Evolutionary conservation across 2,113 vertebrate genomes (phyloP), one percentile per base, ranked within the genome.

Genomic region (Ammodytes dubius): DNA sequence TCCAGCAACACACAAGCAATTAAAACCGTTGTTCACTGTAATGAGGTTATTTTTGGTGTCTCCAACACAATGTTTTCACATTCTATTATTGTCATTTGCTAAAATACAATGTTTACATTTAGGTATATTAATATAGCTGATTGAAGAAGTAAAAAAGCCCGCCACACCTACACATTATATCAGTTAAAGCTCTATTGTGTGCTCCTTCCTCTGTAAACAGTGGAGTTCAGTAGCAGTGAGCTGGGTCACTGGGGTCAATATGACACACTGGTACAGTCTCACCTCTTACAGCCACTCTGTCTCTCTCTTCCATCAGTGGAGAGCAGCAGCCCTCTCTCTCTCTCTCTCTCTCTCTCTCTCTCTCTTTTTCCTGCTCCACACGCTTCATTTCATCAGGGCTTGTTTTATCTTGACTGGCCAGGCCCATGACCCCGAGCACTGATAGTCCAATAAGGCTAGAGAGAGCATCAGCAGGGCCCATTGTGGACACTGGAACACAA

Each of bases 341-440:
- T 27, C 27, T 27, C 27, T 27, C 27, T 27, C 27, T 27, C 82
- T 82, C 87, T 88, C 88, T 45, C 87, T 86, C 79, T 85, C 88
- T n/a, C n/a, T n/a, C n/a, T n/a, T n/a, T n/a, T n/a, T n/a, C n/a
- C n/a, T 84, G 83, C 87, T 88, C 88, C 80, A 79, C 81, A 89
- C 64, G 89, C 45, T 92, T 94, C 87, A 92, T 92, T 91, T 93
- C 93, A 91, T 93, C 87, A 86, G 84, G 87, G 85, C 85, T 74
- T 86, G 89, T 93, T 94, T 95, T 94, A 94, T 94, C 93, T 94
- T 89, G 86, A 92, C 90, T 81, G 89, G 84, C 92, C 93, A 95
- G 93, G 81, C 89, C 85, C 89, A 82, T 92, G 89, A 94, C 92
- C 87, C 67, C 50, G 79, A 88, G 89, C 85, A 70, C 85, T 90